These are phyloP conservation scores for Protodeltote pygarga DNA, from an alignment of 2,888 invertebrate genomes.

Conservation along the genomic window DNA sequence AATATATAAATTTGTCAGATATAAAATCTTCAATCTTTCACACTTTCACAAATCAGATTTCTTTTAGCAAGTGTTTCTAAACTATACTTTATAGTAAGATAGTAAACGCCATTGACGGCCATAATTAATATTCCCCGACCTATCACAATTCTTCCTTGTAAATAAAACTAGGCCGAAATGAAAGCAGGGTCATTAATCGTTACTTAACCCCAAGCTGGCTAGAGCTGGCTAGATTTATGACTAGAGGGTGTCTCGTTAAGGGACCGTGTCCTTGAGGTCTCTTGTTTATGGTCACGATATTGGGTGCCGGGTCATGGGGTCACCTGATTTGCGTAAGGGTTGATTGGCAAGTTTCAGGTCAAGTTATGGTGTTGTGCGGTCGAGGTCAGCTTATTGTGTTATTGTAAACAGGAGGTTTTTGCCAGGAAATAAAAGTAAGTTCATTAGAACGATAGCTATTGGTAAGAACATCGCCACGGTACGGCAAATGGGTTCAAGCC, in stretches of 20 bases:
- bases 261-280: constrained; percentile 13
- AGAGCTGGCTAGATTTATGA: constrained; percentile 29
- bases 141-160: constrained; percentile 6
- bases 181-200: constrained; percentile 33
- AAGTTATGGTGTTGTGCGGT: neutral
- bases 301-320: constrained; percentile 13
- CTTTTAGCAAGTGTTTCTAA: too few relatives aligned
- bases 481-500: too few relatives aligned
- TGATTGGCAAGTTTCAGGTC: neutral
- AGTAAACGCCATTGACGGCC: too few relatives aligned
- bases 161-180: constrained; percentile 29
- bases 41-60: too few relatives aligned
- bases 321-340: neutral
- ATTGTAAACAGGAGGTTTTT: neutral
- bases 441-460: too few relatives aligned
- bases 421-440: too few relatives aligned
- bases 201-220: neutral
- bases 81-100: too few relatives aligned
- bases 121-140: constrained; percentile 8
- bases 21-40: too few relatives aligned
- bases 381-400: neutral
- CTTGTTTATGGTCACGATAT: constrained; percentile 17
- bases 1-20: too few relatives aligned
- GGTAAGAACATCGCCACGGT: too few relatives aligned
- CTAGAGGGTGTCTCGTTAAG: constrained; percentile 17